Evolutionary conservation across 1,140 invertebrate species (phyloP).

Genomic region (Notospermus geniculatus): DNA sequence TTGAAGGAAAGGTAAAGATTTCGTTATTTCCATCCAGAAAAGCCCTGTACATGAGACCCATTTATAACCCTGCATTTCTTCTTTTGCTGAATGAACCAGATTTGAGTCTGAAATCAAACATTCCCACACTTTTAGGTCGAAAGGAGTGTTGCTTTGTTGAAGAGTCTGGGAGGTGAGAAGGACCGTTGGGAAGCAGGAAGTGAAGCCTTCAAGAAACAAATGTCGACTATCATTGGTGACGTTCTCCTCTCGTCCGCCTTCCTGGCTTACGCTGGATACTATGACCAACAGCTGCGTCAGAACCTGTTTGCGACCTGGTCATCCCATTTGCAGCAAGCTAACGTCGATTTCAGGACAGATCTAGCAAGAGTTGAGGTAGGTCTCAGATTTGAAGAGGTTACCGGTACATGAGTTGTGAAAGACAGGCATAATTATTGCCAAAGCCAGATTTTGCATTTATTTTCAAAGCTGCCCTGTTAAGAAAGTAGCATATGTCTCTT

Average conservation of each 20-base stretch:
- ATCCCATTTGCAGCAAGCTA: conserved; percentile 83
- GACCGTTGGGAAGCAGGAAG: conserved; percentile 96
- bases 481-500: too few relatives aligned
- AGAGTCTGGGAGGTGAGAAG: conserved; percentile 89
- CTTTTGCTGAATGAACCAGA: too few relatives aligned
- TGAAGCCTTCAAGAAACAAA: conserved; percentile 97
- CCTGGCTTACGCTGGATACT: conserved; percentile 97
- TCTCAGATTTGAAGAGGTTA: background rate
- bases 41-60: too few relatives aligned
- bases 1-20: conserved; percentile 93
- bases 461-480: too few relatives aligned
- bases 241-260: conserved; percentile 89
- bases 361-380: conserved; percentile 86
- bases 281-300: conserved; percentile 92
- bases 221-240: conserved; percentile 98
- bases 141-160: conserved; percentile 90
- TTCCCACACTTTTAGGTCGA: conserved; percentile 82
- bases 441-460: too few relatives aligned
- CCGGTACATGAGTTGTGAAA: too few relatives aligned
- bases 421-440: too few relatives aligned
- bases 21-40: too few relatives aligned
- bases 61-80: too few relatives aligned
- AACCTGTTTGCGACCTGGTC: conserved; percentile 95
- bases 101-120: too few relatives aligned
- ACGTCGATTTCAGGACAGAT: conserved; percentile 86